Evolutionary conservation across 2,888 invertebrate genomes (phyloP), one percentile per base, ranked within the genome.

Genomic region (Tineola bisselliella): DNA sequence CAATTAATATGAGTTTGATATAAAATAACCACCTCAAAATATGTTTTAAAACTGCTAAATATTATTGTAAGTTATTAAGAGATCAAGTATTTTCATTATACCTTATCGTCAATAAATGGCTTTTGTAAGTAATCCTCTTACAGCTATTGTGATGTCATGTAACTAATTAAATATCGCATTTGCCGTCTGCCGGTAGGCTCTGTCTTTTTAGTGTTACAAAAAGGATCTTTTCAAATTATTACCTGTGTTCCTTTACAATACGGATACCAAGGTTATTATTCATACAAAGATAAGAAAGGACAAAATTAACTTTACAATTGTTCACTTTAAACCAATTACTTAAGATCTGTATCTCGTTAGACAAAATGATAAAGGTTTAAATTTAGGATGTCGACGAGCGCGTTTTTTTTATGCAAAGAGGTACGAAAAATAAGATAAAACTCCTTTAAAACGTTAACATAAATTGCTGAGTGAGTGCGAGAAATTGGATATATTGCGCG

Each of bases 401-500:
- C 2, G 38, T 10, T 48, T 48, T 48, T 48, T 48, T 48, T 48
- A n/a, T 15, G n/a, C 2, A 3, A 17, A 15, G 48, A 48, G 48
- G 13, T 48, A 15, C 48, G 44, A 48, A 48, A 48, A 48, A 17
- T 17, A 54, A 54, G 25, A 19, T 54, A 54, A 54, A 54, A 18
- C 25, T 54, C 25, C 17, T 17, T 18, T 54, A 25, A 54, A 54
- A 54, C 25, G 54, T 52, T 17, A 52, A 52, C 52, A 54, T 54
- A 54, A 54, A 54, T 54, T 25, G 19, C 54, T 25, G 48, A 54
- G 54, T 54, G 73, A 72, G 75, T 72, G 71, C 72, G 73, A 76
- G 72, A 71, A 75, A 76, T 75, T 75, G 74, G 72, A 75, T 76
- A 74, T 73, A 76, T 71, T 69, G 78, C 58, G 15, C 58, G 33